phyloP scores from a whole-genome alignment of 2,888 invertebrate species.

The Eucera pruinosa region DNA sequence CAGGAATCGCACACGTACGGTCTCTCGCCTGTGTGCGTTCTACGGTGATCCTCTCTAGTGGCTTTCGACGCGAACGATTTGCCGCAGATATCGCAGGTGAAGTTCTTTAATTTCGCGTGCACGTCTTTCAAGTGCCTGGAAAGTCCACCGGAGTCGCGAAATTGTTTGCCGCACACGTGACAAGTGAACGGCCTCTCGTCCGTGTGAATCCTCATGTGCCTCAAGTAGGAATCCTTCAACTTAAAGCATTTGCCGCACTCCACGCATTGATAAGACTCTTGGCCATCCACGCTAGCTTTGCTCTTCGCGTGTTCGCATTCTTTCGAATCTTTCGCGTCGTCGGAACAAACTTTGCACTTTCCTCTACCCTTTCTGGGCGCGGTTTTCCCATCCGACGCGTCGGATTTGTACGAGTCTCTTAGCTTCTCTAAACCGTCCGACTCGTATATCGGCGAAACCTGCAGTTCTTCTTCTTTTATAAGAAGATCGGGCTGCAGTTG shows the following conservation, averaged over 20 bases:
- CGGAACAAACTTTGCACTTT: slow-evolving; percentile 50
- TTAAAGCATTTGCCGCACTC: slow-evolving; percentile 85
- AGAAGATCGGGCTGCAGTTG: slow-evolving; percentile 51
- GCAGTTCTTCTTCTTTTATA: slow-evolving; percentile 50
- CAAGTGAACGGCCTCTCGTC: slow-evolving; percentile 83
- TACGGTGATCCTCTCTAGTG: slow-evolving; percentile 82
- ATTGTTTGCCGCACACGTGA: slow-evolving; percentile 83
- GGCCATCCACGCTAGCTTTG: slow-evolving; percentile 18
- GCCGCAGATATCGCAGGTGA: slow-evolving; percentile 80
- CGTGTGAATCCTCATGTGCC: slow-evolving; percentile 84
- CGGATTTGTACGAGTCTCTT: no score
- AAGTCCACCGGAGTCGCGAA: slow-evolving; percentile 81
- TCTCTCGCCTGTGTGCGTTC: slow-evolving; percentile 81
- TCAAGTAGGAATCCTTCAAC: slow-evolving; percentile 85
- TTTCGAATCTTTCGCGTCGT: slow-evolving; percentile 18
- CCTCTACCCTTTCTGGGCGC: slow-evolving; percentile 26
- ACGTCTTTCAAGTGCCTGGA: slow-evolving; percentile 82
- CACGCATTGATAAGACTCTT: slow-evolving; percentile 79
- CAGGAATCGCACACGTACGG: slow-evolving; percentile 85
- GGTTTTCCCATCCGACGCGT: slow-evolving; percentile 12
- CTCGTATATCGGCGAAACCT: slow-evolving; percentile 32
- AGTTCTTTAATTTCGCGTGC: slow-evolving; percentile 81
- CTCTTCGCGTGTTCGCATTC: slow-evolving; percentile 43
- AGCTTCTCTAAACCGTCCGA: slow-evolving; percentile 28
- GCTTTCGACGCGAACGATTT: slow-evolving; percentile 81